phyloP scores from a whole-genome alignment of 1,140 invertebrate genomes.

The Aphaenogaster floridana region DNA sequence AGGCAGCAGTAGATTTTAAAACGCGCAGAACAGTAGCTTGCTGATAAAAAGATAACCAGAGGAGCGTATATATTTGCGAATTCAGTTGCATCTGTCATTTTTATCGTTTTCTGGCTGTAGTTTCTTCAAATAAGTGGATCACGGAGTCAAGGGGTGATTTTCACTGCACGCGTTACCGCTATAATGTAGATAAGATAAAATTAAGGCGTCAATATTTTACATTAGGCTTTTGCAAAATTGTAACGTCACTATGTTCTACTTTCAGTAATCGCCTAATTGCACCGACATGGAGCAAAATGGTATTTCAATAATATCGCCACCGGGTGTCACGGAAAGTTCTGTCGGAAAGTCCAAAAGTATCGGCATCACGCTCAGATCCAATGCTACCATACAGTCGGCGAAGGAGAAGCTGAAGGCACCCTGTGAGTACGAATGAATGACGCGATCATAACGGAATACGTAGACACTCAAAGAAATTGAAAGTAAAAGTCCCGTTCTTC shows the following conservation, averaged over 20 bases:
- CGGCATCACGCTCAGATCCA: slow-evolving; percentile 73
- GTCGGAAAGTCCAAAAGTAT: slow-evolving; percentile 72
- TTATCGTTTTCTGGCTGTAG: not conserved
- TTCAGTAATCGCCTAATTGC: slow-evolving; percentile 33
- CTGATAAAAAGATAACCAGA: slow-evolving; percentile 28
- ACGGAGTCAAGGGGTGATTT: not conserved
- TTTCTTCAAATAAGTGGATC: not conserved
- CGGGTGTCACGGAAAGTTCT: slow-evolving; percentile 70
- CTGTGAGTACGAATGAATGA: slow-evolving; percentile 69
- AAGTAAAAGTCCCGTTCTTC: not conserved
- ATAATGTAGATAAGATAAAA: slow-evolving; percentile 38
- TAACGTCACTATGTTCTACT: not conserved
- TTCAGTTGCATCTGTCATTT: not conserved
- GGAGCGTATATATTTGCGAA: not conserved
- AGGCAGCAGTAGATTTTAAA: not conserved
- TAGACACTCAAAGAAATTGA: not conserved
- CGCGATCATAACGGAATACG: not conserved
- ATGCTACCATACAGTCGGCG: slow-evolving; percentile 66
- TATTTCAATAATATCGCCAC: slow-evolving; percentile 78
- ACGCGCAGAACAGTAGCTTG: not conserved
- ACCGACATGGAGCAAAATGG: slow-evolving; percentile 77
- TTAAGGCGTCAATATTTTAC: not conserved
- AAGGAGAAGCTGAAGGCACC: slow-evolving; percentile 74
- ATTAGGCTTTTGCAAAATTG: not conserved
- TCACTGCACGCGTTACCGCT: not conserved